These are phyloP conservation scores for Leptinotarsa texana DNA, from an alignment of 1,140 invertebrate species.

Conservation along the genomic window DNA sequence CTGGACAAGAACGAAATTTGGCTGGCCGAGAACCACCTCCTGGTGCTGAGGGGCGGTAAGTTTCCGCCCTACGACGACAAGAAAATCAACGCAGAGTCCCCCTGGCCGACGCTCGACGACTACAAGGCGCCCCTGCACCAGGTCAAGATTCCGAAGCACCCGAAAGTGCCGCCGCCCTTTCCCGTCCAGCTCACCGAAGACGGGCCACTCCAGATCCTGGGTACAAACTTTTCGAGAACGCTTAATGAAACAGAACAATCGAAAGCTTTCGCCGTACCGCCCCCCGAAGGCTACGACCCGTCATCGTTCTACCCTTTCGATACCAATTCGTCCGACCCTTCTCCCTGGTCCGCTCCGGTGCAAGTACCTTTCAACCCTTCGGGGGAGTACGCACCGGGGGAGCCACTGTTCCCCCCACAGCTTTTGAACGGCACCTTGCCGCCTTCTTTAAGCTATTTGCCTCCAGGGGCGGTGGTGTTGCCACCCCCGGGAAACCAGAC, in stretches of 20 bases:
- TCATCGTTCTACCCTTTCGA: constrained; percentile 49
- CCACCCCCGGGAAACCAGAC: constrained; percentile 71
- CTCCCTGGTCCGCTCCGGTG: constrained; percentile 64
- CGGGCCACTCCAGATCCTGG: constrained; percentile 76
- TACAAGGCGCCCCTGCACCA: constrained; percentile 78
- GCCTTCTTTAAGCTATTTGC: constrained; percentile 59
- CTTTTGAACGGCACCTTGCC: constrained; percentile 55
- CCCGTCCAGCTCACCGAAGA: constrained; percentile 80
- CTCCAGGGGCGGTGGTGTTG: constrained; percentile 70
- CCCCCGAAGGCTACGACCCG: constrained; percentile 51
- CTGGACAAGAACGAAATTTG: constrained; percentile 84
- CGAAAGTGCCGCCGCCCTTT: constrained; percentile 84
- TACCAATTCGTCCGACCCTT: constrained; percentile 64
- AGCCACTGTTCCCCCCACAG: constrained; percentile 60
- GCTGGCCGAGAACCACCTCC: constrained; percentile 84
- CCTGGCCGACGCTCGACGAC: constrained; percentile 80
- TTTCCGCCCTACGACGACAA: constrained; percentile 61
- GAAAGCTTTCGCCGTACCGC: constrained; percentile 60
- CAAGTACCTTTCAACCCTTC: constrained; percentile 64
- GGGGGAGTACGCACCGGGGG: constrained; percentile 53
- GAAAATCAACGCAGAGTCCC: constrained; percentile 46
- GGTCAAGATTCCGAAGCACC: constrained; percentile 65
- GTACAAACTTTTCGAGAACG: constrained; percentile 65
- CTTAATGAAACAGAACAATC: constrained; percentile 62
- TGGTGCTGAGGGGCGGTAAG: constrained; percentile 79